phyloP scores from a whole-genome alignment of 1,140 invertebrate genomes.

The Nebria ingens region DNA sequence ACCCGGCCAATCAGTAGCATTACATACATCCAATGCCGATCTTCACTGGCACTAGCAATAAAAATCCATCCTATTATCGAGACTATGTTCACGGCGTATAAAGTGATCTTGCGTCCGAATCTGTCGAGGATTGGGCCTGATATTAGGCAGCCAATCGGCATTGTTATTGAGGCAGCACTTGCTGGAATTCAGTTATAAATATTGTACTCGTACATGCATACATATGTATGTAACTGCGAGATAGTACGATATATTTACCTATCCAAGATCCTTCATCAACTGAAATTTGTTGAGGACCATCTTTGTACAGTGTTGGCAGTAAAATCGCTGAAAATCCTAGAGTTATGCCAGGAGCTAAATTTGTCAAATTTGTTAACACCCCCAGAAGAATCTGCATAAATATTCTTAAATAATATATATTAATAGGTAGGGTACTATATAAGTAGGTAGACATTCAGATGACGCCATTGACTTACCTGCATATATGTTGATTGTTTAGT shows the following conservation, averaged over 20 bases:
- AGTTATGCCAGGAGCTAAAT: slow-evolving; percentile 37
- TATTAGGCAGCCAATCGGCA: slow-evolving; percentile 40
- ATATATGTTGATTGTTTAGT: background rate
- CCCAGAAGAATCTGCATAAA: slow-evolving; percentile 24
- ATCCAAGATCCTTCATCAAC: slow-evolving; percentile 41
- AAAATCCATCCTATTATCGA: slow-evolving; percentile 46
- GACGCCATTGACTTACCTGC: background rate
- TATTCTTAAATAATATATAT: no score
- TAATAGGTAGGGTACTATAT: no score
- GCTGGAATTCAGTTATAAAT: slow-evolving; percentile 38
- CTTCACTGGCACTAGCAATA: slow-evolving; percentile 32
- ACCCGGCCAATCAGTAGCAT: slow-evolving; percentile 47
- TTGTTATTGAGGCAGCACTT: slow-evolving; percentile 39
- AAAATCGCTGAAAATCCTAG: slow-evolving; percentile 41
- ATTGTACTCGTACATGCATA: background rate
- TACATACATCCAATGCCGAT: slow-evolving; percentile 28
- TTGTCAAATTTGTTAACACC: slow-evolving; percentile 36
- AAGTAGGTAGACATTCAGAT: no score
- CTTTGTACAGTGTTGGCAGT: slow-evolving; percentile 32
- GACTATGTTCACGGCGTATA: slow-evolving; percentile 41
- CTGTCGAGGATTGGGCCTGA: slow-evolving; percentile 45
- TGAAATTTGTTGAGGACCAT: slow-evolving; percentile 22
- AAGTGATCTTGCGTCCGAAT: slow-evolving; percentile 43
- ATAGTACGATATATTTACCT: slow-evolving; percentile 32
- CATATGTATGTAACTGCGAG: no score